Conservation (phyloP, 1,140 invertebrate genomes). For the Orchesella cincta region DNA sequence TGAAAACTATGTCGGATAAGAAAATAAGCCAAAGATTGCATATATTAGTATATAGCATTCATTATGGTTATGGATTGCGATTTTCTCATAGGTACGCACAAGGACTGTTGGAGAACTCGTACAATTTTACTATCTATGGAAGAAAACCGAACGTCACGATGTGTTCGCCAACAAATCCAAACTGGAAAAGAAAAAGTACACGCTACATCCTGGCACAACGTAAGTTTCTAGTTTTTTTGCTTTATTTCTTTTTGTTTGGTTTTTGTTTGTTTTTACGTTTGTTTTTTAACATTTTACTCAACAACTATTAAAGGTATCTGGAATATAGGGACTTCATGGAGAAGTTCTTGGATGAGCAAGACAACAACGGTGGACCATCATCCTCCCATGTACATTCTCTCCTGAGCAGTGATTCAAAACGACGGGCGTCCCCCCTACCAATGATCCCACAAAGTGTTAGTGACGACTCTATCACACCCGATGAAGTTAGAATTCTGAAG, state of each 20-base stretch:
- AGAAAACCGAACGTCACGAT: slow-evolving; percentile 96
- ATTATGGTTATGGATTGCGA: neutral
- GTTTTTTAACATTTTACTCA: too few relatives aligned
- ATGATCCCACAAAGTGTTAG: slow-evolving; percentile 53
- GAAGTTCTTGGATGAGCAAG: slow-evolving; percentile 79
- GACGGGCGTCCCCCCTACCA: slow-evolving; percentile 57
- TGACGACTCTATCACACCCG: slow-evolving; percentile 52
- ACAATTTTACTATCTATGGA: slow-evolving; percentile 98
- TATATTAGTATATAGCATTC: neutral
- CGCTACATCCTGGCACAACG: slow-evolving; percentile 75
- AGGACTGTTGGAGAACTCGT: slow-evolving; percentile 94
- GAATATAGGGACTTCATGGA: slow-evolving; percentile 79
- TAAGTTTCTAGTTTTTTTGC: slow-evolving; percentile 53
- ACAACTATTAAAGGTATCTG: slow-evolving; percentile 1
- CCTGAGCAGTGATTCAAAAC: slow-evolving; percentile 66
- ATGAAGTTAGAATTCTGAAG: slow-evolving; percentile 41
- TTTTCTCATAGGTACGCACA: slow-evolving; percentile 70
- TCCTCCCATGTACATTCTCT: slow-evolving; percentile 66
- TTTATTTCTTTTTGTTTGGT: slow-evolving; percentile 24
- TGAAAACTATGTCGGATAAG: slow-evolving; percentile 15
- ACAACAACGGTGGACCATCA: slow-evolving; percentile 55
- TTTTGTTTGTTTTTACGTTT: slow-evolving; percentile 29
- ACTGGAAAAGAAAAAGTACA: slow-evolving; percentile 84
- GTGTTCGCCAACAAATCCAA: slow-evolving; percentile 81
- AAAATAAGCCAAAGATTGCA: neutral